Evolutionary conservation across 1,140 invertebrate species (phyloP), one percentile per base, ranked within the genome.

Genomic region (Spodoptera frugiperda): DNA sequence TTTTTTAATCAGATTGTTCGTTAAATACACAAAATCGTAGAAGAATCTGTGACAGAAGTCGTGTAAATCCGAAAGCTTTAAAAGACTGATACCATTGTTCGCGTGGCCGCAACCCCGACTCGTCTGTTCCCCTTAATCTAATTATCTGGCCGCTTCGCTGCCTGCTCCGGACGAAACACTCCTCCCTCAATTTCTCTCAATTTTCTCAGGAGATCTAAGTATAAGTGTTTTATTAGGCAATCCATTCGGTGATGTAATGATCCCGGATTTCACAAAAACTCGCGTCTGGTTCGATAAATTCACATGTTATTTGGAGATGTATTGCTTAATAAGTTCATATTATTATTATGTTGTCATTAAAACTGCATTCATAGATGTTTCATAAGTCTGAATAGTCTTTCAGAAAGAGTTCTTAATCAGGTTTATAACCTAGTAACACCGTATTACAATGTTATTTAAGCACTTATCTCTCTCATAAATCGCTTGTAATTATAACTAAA

Each of bases 121-220:
- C 84, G 83, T 84, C 85, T 86, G 81, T 88, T 87, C 85, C 90
- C 87, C 87, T 90, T 91, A 90, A 92, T 90, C 89, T 90, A 92
- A 92, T 92, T 91, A 90, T 90, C 85, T 88, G 88, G 83, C 87
- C 89, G 86, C 87, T 87, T 88, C 86, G 83, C 86, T 87, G 89
- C 87, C 89, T 81, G 72, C 80, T 82, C 77, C 77, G 77, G 72
- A 85, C 82, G 85, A 86, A 87, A 82, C 81, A 81, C 76, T 83
- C 83, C 83, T 79, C 84, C 80, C 81, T 83, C 80, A 78, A 75
- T 84, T 63, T 80, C 73, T 82, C 83, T 77, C 77, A 76, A 85
- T 81, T 84, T 82, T 79, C 81, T 80, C 79, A 78, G 73, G 76
- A 81, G 75, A 83, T 81, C 84, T 83, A 83, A 85, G 79, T 80